Base-by-base conservation (phyloP, 1,140 invertebrate genomes). In the Hesperophylax magnus region DNA sequence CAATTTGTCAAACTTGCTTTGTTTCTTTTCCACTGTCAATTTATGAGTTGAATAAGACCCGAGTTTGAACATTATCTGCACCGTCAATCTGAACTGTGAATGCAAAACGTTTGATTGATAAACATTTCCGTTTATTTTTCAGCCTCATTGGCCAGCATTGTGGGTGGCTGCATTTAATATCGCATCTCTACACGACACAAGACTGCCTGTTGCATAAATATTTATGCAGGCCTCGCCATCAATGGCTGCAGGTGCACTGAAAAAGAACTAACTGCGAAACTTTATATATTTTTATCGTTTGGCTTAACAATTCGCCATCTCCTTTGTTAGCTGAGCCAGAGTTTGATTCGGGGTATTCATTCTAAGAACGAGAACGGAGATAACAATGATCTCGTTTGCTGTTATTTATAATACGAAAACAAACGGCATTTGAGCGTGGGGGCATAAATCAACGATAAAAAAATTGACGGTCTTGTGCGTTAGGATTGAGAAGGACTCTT, bases 331-430 rank as follows among this genome's bases (percentile, higher is more conserved):
- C 15, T 69, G 65, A 69, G 31, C 39, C 34, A 6, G 65, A 17
- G 47, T 56, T 53, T 53, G 69, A 72, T 53, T 22, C 17, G 39
- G 20, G 52, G 52, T 54, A 69, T 69, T 76, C 31, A 76, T 76
- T 76, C 54, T 74, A 27, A 74, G 72, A 76, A 58, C 27, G 15
- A 74, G 72, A 76, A 58, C 27, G 15, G 54, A 58, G 54, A 58
- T 76, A 76, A 76, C 72, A 76, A 76, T 76, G 54, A 76, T 76
- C 72, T 76, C 72, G 72, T 76, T 76, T 76, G 54, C 72, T 18
- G 54, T 58, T 61, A 60, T 76, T 76, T 76, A 76, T 39, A 69
- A 24, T 20, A 74, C 22, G 71, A 54, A 74, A 74, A 22, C 52
- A 56, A 56, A 74, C 71, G 71, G 71, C 20, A 56, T 18, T 74